phyloP scores from a whole-genome alignment of 2,888 invertebrate genomes.

The Kryphioiulus occultus region DNA sequence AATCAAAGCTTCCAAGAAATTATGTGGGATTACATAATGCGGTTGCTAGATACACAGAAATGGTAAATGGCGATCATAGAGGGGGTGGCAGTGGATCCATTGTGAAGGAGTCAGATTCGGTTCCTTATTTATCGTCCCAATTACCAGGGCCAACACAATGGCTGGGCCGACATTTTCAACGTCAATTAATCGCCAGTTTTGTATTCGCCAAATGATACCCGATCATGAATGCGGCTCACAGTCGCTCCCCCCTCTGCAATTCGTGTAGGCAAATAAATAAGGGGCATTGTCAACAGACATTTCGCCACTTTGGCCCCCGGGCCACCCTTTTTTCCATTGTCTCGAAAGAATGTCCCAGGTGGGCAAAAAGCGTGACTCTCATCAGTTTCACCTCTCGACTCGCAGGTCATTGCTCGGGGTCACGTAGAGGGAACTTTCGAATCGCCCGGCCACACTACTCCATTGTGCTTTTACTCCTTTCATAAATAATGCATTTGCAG shows the following conservation, averaged over 20 bases:
- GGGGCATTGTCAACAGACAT: background rate
- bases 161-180: background rate
- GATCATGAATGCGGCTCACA: background rate
- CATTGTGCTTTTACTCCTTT: background rate
- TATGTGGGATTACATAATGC: background rate
- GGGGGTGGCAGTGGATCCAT: background rate
- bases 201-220: background rate
- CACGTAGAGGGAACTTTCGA: background rate
- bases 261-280: background rate
- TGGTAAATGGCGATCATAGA: background rate
- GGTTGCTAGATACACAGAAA: too few species aligned
- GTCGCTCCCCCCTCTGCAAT: background rate
- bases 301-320: background rate
- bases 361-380: background rate
- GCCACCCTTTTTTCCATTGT: background rate
- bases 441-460: background rate
- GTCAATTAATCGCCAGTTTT: background rate
- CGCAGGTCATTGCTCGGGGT: background rate
- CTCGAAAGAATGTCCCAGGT: background rate
- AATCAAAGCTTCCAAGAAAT: background rate
- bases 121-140: background rate
- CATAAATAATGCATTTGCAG: background rate
- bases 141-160: background rate
- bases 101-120: background rate
- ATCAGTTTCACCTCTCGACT: background rate